Evolutionary conservation across 2,113 vertebrate species (phyloP).

Genomic region (Leptobrachium ailaonicum): DNA sequence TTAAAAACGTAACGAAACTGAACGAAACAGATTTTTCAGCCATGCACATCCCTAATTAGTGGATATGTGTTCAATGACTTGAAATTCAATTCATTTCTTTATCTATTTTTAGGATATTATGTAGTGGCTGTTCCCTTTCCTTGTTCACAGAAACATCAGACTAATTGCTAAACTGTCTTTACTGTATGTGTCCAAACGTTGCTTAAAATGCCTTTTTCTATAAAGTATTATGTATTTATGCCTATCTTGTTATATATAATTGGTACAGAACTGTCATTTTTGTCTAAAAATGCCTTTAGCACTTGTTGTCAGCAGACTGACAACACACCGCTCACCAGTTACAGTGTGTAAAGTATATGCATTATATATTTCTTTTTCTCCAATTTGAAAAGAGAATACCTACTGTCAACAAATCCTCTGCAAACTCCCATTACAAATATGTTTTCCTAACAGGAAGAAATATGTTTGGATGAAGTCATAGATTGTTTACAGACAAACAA

Average conservation of each 20-base stretch:
- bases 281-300: slow-evolving; percentile 4
- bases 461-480: no score
- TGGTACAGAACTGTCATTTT: no score
- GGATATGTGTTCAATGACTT: no score
- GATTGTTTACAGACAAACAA: no score
- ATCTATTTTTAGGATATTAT: no score
- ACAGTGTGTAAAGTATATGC: slow-evolving; percentile 15
- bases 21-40: no score
- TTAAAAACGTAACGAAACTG: no score
- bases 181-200: background rate
- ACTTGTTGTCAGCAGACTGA: slow-evolving; percentile 32
- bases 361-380: slow-evolving; percentile 19
- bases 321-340: background rate
- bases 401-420: slow-evolving; percentile 3
- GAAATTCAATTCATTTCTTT: no score
- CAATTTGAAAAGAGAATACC: slow-evolving; percentile 7
- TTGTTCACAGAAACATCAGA: background rate
- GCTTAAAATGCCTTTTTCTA: background rate
- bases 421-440: background rate
- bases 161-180: background rate
- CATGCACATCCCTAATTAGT: no score
- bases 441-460: no score
- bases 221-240: background rate
- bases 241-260: background rate
- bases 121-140: background rate